phyloP scores from a whole-genome alignment of 2,797 vertebrate species.

The Discoglossus pictus region DNA sequence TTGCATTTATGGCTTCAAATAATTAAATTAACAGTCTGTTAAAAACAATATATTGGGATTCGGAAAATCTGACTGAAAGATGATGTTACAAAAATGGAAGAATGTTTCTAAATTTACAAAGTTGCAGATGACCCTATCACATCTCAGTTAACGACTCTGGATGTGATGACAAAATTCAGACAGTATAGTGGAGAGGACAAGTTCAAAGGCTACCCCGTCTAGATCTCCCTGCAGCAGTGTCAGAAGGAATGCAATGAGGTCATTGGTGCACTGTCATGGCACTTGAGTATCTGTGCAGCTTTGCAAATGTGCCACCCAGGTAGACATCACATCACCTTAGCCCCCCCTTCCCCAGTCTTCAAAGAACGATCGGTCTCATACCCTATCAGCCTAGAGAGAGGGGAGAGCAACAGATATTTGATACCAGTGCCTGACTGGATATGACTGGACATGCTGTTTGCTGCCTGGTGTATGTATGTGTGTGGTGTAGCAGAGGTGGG shows the following conservation, averaged over 20 bases:
- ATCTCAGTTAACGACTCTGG: slow-evolving; percentile 1
- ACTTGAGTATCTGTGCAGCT: slow-evolving; percentile 50
- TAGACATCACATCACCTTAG: slow-evolving; percentile 67
- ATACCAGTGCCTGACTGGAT: slow-evolving; percentile 61
- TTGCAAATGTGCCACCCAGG: slow-evolving; percentile 74
- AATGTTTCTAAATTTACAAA: background rate
- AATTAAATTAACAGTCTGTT: too few species aligned
- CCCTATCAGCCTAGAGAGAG: slow-evolving; percentile 46
- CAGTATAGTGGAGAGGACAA: slow-evolving; percentile 2
- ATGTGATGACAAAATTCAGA: slow-evolving; percentile 31
- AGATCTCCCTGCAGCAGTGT: slow-evolving; percentile 55
- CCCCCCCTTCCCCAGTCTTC: slow-evolving; percentile 44
- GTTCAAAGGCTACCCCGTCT: slow-evolving; percentile 64
- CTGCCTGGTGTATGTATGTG: slow-evolving; percentile 36
- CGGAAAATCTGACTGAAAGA: too few species aligned
- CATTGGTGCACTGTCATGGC: slow-evolving; percentile 48
- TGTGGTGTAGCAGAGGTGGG: slow-evolving; percentile 31
- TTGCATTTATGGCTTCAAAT: too few species aligned
- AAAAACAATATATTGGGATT: too few species aligned
- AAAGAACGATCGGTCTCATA: slow-evolving; percentile 44
- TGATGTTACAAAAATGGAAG: background rate
- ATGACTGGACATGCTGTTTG: slow-evolving; percentile 44
- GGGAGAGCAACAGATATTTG: slow-evolving; percentile 64
- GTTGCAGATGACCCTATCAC: background rate
- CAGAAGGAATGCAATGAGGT: slow-evolving; percentile 58